Evolutionary conservation across 1,140 invertebrate species (phyloP), one percentile per base, ranked within the genome.

Genomic region (Aphis craccivora): DNA sequence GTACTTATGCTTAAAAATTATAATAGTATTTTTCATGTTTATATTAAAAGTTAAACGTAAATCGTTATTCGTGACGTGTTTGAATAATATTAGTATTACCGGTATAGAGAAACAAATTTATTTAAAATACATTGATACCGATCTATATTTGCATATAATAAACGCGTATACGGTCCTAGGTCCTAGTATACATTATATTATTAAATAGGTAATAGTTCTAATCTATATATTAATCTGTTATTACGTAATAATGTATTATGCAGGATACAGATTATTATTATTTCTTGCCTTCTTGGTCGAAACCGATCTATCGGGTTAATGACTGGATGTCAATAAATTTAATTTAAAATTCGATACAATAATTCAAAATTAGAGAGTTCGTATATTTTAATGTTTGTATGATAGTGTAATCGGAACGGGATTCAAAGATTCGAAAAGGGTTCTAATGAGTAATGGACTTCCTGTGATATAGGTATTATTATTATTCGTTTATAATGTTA

Each of bases 361-460:
- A 55, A 35, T 35, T 51, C 25, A 37, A 83, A n/a, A 76, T 76
- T 76, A n/a, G 14, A 67, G 60, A 67, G 60, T n/a, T n/a, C 4
- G 14, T 76, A 35, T 35, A 20, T 76, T 67, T n/a, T n/a, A 43
- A 2, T 23, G 43, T 43, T 8, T n/a, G 20, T 53, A 35, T 87
- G 8, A 48, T 51, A 48, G 51, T 30, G n/a, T 87, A 87, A 84
- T 48, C 5, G 22, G 22, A 89, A 53, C n/a, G 48, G n/a, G n/a
- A 89, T 51, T 89, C 18, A n/a, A 22, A 88, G 37, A 53, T 22
- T 53, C n/a, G n/a, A n/a, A n/a, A n/a, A n/a, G n/a, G n/a, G 87
- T 89, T 53, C 83, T 37, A 35, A 67, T n/a, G 60, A 67, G 60
- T 89, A 89, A 89, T 89, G n/a, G n/a, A 87, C 86, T 87, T 53